phyloP scores from a whole-genome alignment of 2,888 invertebrate genomes.

The Steromphala cineraria region DNA sequence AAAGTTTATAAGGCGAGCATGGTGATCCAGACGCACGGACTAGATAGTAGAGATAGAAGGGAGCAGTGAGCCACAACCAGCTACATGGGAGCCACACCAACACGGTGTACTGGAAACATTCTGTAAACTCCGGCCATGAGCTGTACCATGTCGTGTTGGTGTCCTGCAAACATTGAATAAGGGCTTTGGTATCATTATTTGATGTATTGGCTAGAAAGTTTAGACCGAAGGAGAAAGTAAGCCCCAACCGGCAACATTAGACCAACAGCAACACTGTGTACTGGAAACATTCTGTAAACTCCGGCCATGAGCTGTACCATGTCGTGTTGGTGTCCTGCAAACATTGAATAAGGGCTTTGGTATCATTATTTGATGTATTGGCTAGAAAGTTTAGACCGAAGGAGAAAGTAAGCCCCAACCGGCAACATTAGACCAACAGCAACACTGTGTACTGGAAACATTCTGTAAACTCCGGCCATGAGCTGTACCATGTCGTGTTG shows the following conservation, averaged over 20 bases:
- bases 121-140: constrained; percentile 84
- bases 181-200: too few relatives aligned
- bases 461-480: constrained; percentile 84
- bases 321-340: constrained; percentile 51
- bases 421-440: constrained; percentile 90
- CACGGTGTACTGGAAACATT: constrained; percentile 93
- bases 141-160: constrained; percentile 45
- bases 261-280: constrained; percentile 91
- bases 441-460: constrained; percentile 95
- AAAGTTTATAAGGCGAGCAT: neutral
- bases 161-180: constrained; percentile 59
- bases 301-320: constrained; percentile 77
- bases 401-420: constrained; percentile 85
- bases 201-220: constrained; percentile 36
- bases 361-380: too few relatives aligned
- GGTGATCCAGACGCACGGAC: constrained; percentile 22
- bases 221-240: constrained; percentile 80
- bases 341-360: too few relatives aligned
- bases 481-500: constrained; percentile 45
- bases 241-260: constrained; percentile 90
- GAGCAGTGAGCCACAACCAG: constrained; percentile 86
- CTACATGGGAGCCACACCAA: constrained; percentile 91
- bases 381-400: constrained; percentile 74
- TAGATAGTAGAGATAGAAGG: constrained; percentile 76
- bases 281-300: constrained; percentile 93